Base-by-base conservation (phyloP, 1,140 invertebrate genomes). In the Brachystomella parvula region DNA sequence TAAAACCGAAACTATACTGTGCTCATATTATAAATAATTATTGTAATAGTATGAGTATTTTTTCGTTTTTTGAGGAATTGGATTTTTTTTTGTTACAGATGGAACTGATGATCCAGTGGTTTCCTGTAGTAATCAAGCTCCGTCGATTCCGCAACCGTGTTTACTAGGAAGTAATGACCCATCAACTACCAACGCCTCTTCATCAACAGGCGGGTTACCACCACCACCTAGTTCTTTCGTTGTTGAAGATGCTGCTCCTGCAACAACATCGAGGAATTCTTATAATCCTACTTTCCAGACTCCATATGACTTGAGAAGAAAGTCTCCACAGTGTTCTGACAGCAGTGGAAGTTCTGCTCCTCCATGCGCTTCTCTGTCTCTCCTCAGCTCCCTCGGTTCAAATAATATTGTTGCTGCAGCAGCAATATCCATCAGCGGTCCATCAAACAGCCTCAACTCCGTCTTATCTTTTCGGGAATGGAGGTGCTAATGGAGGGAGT, bases 271-370 rank as follows among this genome's bases (percentile, higher is more conserved):
- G 15, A 63, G 26, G 6, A 9, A 19, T 31, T 47, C 57, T 31
- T 39, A 53, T 63, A 35, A 31, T 66, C 24, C 58, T 61, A 28
- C 49, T 64, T 89, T 91, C 77, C 88, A 90, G 75, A 88, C 89
- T 61, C 89, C 89, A 0, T 92, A 92, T 75, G 90, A 92, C 77
- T 79, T 92, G 72, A 82, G 89, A 69, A 82, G 89, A 72, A 92
- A 92, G 79, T 90, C 87, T 72, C 86, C 86, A 31, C 49, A 68
- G 31, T 35, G 28, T 62, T 21, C 39, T 29, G 2, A 31, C 58
- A 21, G 53, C 24, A 24, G 12, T 3, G 60, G 17, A 9, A 62
- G 35, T 39, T 6, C 35, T 19, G 35, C 6, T 39, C 6, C 19
- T 6, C 19, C 6, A 9, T 39, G 6, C 6, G 6, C 35, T 9